Evolutionary conservation across 2,113 vertebrate genomes (phyloP), one percentile per base, ranked within the genome.

Genomic region (Hyaena hyaena): DNA sequence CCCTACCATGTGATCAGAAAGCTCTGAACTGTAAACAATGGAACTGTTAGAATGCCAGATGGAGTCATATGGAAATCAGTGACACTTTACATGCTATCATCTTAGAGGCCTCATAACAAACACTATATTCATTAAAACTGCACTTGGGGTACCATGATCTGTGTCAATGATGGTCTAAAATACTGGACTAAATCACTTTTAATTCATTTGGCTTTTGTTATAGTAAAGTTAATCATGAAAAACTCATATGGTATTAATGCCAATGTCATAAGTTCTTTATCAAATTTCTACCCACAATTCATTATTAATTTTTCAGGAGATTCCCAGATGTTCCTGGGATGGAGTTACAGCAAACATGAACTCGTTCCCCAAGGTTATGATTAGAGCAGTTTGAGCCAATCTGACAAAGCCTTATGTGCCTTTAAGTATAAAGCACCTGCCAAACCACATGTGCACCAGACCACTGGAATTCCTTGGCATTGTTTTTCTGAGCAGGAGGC

Each of bases 341-440:
- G 95, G 97, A 97, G 91, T 96, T 98, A 97, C 98, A 93, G 97
- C 98, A 98, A 98, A 98, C 96, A 98, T 97, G 97, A 98, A 97
- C 93, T 97, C 95, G 92, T 96, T 96, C 86, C 95, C 83, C 88
- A 94, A 97, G 95, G 95, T 97, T 98, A 82, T 97, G 98, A 98
- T 97, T 31, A 96, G 97, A 98, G 90, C 82, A 96, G 90, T 93
- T 98, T 96, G 98, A 98, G 96, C 95, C 97, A 96, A 90, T 97
- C 94, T 98, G 97, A 98, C 96, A 97, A 98, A 97, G 84, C 90
- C 74, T 98, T 88, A 81, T 97, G 87, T 90, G 96, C 89, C 81
- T 98, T 98, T 98, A 97, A 97, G 96, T 96, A 84, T 88, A 97
- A 98, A 98, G 97, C 98, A 98, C 97, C 98, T 98, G 97, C 98